Conservation (phyloP, 2,797 vertebrate species). For the Microhierax caerulescens region DNA sequence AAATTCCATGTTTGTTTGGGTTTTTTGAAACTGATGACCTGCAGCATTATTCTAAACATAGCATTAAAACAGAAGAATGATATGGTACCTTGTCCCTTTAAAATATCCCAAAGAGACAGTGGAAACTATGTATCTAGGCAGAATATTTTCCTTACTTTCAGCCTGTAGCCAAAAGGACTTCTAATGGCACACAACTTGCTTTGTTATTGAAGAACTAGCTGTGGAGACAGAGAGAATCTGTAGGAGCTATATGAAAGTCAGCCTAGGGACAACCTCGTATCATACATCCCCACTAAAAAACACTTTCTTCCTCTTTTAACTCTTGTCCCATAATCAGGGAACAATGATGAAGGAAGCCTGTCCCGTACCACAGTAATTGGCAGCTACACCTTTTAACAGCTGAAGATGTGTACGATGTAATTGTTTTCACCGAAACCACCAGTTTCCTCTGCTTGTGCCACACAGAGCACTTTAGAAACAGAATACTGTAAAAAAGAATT, state of each 20-base stretch:
- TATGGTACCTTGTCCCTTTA: fast-evolving
- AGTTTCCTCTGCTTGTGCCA: not conserved
- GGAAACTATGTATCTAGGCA: fast-evolving
- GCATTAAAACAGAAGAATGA: fast-evolving
- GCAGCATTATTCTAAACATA: fast-evolving
- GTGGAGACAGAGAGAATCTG: not conserved
- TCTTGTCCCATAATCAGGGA: fast-evolving
- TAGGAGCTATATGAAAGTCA: not conserved
- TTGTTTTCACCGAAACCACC: not conserved
- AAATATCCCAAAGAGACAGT: fast-evolving
- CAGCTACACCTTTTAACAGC: fast-evolving
- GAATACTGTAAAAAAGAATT: fast-evolving
- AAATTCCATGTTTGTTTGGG: not conserved
- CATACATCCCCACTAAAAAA: not conserved
- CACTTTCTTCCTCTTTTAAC: not conserved
- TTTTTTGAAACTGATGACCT: not conserved
- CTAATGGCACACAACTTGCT: not conserved
- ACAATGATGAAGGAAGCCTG: fast-evolving
- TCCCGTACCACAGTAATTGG: not conserved
- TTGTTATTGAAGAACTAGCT: not conserved
- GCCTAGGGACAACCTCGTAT: not conserved
- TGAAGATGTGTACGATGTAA: fast-evolving
- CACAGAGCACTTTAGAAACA: fast-evolving
- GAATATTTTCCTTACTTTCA: not conserved
- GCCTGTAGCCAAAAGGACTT: not conserved